Percentiles rank a stretch among this genome's conserved stretches.
Conservation (phyloP, 2,888 invertebrate genomes). For the Penaeus monodon region DNA sequence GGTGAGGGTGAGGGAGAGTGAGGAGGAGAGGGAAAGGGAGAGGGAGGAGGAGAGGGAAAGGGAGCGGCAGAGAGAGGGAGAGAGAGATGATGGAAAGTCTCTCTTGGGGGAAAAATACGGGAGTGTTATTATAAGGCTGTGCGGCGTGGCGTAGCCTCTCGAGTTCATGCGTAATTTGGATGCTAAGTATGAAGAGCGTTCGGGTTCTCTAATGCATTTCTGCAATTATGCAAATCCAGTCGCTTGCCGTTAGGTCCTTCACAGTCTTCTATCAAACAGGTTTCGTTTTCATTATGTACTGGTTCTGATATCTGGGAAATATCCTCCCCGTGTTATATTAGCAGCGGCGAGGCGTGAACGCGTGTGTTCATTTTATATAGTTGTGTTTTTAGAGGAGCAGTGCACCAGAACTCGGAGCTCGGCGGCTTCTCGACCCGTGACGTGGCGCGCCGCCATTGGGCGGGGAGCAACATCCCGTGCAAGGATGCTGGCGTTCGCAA, state of each 20-base stretch:
- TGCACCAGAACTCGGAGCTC: not conserved
- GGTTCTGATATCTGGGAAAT: not conserved
- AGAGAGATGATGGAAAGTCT: no score
- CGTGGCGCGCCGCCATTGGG: constrained; percentile 36
- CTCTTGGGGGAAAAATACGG: constrained; percentile 4
- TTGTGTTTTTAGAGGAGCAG: constrained; percentile 27
- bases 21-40: not conserved
- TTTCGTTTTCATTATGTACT: not conserved
- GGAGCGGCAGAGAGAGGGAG: not conserved
- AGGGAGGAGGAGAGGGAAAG: not conserved
- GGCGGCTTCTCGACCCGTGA: constrained; percentile 31
- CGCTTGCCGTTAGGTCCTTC: not conserved
- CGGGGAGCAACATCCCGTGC: not conserved
- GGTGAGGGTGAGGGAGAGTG: not conserved
- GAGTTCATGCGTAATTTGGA: constrained; percentile 36
- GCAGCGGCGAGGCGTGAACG: constrained; percentile 26
- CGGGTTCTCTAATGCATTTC: constrained; percentile 40
- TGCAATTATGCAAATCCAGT: constrained; percentile 51
- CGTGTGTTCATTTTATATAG: constrained; percentile 40
- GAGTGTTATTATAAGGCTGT: constrained; percentile 17
- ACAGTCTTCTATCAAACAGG: not conserved
- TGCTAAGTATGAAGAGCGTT: constrained; percentile 30
- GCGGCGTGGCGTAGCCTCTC: constrained; percentile 1
- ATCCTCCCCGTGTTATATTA: not conserved
- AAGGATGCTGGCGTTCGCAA: constrained; percentile 22